A percentile compares a stretch with the other conserved stretches of the same genome.
phyloP scores from a whole-genome alignment of 2,888 invertebrate species.

The Fissipunctia ypsillon region DNA sequence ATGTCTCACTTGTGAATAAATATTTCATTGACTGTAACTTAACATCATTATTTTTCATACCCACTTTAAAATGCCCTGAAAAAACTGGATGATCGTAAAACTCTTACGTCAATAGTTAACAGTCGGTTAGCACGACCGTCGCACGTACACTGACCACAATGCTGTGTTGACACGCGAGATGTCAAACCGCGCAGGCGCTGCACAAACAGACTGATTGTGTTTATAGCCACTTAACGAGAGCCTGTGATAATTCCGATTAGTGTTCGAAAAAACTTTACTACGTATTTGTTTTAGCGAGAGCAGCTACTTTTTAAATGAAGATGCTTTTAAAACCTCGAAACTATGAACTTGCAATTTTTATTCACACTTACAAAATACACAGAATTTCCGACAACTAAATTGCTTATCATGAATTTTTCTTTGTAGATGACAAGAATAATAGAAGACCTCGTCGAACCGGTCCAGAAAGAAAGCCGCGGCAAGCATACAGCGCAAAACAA shows the following conservation, averaged over 20 bases:
- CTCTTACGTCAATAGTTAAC: conserved; percentile 85
- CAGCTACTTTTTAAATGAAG: conserved; percentile 85
- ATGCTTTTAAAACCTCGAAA: conserved; percentile 65
- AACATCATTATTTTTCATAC: conserved; percentile 35
- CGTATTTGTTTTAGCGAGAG: conserved; percentile 85
- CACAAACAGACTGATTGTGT: conserved; percentile 88
- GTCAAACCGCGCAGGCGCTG: conserved; percentile 85
- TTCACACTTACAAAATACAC: conserved; percentile 45
- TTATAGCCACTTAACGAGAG: conserved; percentile 89
- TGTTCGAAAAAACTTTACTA: conserved; percentile 85
- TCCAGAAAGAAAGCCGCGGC: conserved; percentile 97
- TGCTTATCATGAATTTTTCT: conserved; percentile 46
- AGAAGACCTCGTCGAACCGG: conserved; percentile 96
- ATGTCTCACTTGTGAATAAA: conserved; percentile 21
- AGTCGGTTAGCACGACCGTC: conserved; percentile 83
- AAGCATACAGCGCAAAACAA: conserved; percentile 98
- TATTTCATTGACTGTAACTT: conserved; percentile 28
- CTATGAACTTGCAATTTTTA: conserved; percentile 55
- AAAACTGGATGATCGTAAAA: conserved; percentile 68
- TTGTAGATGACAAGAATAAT: conserved; percentile 94
- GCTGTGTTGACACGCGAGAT: conserved; percentile 81
- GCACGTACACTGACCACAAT: conserved; percentile 81
- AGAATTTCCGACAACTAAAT: conserved; percentile 29
- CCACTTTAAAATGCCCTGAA: conserved; percentile 54
- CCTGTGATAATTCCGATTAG: conserved; percentile 89